Conservation (phyloP, 2,797 vertebrate genomes). For the Sciurus vulgaris region DNA sequence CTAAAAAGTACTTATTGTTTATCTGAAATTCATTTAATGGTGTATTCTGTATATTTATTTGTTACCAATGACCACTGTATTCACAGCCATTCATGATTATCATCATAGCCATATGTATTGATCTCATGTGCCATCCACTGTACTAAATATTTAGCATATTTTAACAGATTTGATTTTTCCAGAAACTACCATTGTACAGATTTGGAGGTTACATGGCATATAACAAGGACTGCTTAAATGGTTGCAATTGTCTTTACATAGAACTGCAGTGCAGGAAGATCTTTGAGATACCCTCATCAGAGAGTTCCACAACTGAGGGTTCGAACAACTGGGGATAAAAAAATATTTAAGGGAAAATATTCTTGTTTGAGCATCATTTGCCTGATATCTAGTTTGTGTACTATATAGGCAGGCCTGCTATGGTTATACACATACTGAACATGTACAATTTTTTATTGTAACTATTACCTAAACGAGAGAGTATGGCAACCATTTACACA, state of each 20-base stretch:
- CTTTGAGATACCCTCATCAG: neutral
- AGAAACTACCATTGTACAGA: neutral
- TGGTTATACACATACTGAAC: neutral
- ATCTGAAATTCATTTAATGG: neutral
- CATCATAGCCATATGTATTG: neutral
- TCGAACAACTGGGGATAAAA: neutral
- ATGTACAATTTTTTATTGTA: neutral
- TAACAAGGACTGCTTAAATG: conserved; percentile 22
- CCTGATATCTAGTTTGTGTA: neutral
- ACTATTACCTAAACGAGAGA: neutral
- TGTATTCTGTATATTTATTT: neutral
- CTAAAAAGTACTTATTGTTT: neutral
- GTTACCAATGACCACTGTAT: neutral
- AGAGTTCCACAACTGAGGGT: neutral
- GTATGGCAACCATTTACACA: neutral
- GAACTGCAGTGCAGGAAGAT: neutral
- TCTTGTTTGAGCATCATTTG: neutral
- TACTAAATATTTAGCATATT: neutral
- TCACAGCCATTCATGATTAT: neutral
- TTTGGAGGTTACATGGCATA: neutral
- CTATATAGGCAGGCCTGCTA: neutral
- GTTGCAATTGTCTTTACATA: neutral
- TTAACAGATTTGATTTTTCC: neutral
- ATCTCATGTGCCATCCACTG: neutral
- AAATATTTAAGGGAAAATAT: neutral